Conservation (phyloP, 1,140 invertebrate genomes). For the Steinernema feltiae region DNA sequence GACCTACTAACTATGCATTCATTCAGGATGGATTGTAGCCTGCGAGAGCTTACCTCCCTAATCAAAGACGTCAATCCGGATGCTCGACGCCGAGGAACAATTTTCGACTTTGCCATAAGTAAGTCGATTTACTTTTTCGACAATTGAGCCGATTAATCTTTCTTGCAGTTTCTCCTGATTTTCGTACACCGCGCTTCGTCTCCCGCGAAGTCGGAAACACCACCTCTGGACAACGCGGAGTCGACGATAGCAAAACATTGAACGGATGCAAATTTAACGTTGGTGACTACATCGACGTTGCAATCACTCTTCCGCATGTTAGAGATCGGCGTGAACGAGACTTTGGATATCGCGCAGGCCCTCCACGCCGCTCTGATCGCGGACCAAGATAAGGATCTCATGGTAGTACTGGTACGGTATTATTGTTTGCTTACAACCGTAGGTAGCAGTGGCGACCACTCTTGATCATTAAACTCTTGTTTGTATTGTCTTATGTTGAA, state of each 20-base stretch:
- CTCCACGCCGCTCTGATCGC: neutral
- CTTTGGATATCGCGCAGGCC: neutral
- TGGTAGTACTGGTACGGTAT: neutral
- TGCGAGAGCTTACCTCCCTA: conserved; percentile 85
- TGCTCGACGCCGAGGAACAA: conserved; percentile 85
- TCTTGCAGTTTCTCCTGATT: conserved; percentile 75
- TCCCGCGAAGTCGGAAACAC: conserved; percentile 91
- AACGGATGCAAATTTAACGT: conserved; percentile 75
- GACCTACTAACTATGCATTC: neutral
- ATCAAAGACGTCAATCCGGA: conserved; percentile 98
- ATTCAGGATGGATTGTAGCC: conserved; percentile 80
- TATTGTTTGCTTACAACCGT: neutral
- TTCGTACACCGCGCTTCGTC: conserved; percentile 70
- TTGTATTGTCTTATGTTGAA: too few species aligned
- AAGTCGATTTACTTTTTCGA: conserved; percentile 29
- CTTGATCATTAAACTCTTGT: too few species aligned
- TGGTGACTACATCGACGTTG: conserved; percentile 93
- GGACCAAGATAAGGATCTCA: neutral
- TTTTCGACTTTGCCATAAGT: conserved; percentile 85
- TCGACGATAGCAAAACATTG: conserved; percentile 63
- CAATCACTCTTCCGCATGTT: conserved; percentile 75
- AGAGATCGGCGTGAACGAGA: conserved; percentile 10
- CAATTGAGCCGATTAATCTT: too few species aligned
- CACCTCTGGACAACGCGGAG: conserved; percentile 79
- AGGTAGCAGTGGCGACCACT: too few species aligned